Base-by-base conservation (phyloP, 1,140 invertebrate genomes). In the Ceratosolen fusciceps region DNA sequence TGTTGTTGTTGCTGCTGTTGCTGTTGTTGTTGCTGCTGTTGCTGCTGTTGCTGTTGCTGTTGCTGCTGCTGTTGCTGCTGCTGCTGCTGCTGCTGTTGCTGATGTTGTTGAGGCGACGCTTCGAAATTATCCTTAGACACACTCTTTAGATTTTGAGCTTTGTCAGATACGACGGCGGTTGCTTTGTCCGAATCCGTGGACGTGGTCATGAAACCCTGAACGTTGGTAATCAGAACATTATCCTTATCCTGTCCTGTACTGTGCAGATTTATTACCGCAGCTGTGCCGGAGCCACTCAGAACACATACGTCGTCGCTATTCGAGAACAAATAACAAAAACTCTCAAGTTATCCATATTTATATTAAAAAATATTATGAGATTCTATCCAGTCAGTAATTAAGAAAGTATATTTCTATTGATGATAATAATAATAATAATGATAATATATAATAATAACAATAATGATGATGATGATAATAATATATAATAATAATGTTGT, bases 281-380 rank as follows among this genome's bases (percentile, higher is more conserved):
- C 98, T 0, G 98, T 99, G 0, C 98, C 98, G 37, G 93, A 95
- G 0, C 96, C 97, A 82, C 96, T 98, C 54, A 99, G 86, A 0
- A 99, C 94, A 85, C 97, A 98, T 0, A 99, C 95, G 85, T 99
- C 98, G 85, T 99, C 98, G 85, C 97, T 96, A 86, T 14, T 43
- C 0, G 10, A 1, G 19, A 91, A 54, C 1, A 58, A 2, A 58
- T 3, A 26, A 58, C 21, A 24, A 58, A 24, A n/a, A n/a, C n/a
- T n/a, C n/a, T n/a, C n/a, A n/a, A n/a, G n/a, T n/a, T n/a, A n/a
- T n/a, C n/a, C n/a, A n/a, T n/a, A n/a, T n/a, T n/a, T n/a, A n/a
- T n/a, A n/a, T n/a, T n/a, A n/a, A n/a, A n/a, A n/a, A n/a, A n/a
- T n/a, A n/a, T n/a, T n/a, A n/a, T n/a, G n/a, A n/a, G n/a, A n/a